phyloP scores from a whole-genome alignment of 2,888 invertebrate genomes.

The Mythimna albipuncta region DNA sequence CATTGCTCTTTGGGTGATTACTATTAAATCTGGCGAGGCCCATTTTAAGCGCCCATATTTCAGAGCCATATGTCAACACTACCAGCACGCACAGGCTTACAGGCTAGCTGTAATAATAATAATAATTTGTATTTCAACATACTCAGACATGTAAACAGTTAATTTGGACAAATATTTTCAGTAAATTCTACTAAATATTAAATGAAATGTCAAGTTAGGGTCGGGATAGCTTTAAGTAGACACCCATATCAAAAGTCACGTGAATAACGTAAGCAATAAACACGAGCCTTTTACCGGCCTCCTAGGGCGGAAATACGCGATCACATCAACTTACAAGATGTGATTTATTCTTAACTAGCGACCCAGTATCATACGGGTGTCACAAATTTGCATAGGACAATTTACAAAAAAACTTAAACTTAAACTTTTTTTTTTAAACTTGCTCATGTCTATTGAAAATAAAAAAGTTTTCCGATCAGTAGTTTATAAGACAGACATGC shows the following conservation, averaged over 20 bases:
- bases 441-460: too few relatives aligned
- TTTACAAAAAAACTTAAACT: too few relatives aligned
- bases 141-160: constrained; percentile 8
- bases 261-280: constrained; percentile 68
- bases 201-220: constrained; percentile 64
- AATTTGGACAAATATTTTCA: constrained; percentile 66
- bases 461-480: too few relatives aligned
- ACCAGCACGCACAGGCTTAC: too few relatives aligned
- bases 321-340: constrained; percentile 38
- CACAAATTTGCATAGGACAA: too few relatives aligned
- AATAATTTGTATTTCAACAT: background rate
- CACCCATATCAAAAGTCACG: constrained; percentile 68
- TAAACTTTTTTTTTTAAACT: too few relatives aligned
- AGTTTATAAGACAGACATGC: too few relatives aligned
- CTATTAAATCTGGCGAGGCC: too few relatives aligned
- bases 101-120: background rate
- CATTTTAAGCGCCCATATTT: too few relatives aligned
- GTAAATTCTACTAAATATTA: constrained; percentile 62
- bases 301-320: constrained; percentile 63
- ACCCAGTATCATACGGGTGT: too few relatives aligned
- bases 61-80: too few relatives aligned
- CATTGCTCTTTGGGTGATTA: too few relatives aligned
- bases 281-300: constrained; percentile 62
- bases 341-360: constrained; percentile 42
- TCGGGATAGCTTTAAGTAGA: constrained; percentile 63